phyloP scores from a whole-genome alignment of 2,797 vertebrate species.

The Poeciliopsis gracilis region DNA sequence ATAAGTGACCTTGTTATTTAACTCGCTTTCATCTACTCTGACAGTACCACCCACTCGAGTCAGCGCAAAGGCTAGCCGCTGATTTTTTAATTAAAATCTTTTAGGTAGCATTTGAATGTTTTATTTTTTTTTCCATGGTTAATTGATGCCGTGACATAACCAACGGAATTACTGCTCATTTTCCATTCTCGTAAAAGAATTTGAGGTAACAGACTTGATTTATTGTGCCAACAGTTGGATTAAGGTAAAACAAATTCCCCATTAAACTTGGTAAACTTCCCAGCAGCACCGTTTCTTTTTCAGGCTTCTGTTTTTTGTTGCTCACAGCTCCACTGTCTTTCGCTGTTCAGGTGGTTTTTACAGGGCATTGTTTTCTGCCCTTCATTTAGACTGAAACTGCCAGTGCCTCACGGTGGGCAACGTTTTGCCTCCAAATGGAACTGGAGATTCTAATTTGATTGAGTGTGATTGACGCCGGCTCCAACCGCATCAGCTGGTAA shows the following conservation, averaged over 20 bases:
- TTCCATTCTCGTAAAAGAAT: slow-evolving; percentile 42
- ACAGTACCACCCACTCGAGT: slow-evolving; percentile 24
- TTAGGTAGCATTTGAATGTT: slow-evolving; percentile 32
- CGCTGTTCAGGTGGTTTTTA: slow-evolving; percentile 19
- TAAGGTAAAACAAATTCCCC: slow-evolving; percentile 51
- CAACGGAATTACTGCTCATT: slow-evolving; percentile 57
- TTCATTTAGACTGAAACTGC: slow-evolving; percentile 52
- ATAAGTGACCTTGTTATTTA: slow-evolving; percentile 36
- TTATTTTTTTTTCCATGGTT: slow-evolving; percentile 12
- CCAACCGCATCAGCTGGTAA: slow-evolving; percentile 57
- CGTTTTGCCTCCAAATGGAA: slow-evolving; percentile 58
- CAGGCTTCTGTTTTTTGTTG: slow-evolving; percentile 29
- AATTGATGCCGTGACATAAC: slow-evolving; percentile 48
- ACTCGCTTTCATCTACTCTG: slow-evolving; percentile 15
- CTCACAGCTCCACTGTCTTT: slow-evolving; percentile 15
- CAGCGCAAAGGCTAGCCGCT: slow-evolving; percentile 28
- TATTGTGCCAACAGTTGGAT: slow-evolving; percentile 58
- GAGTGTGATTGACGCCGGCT: slow-evolving; percentile 66
- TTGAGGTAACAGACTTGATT: slow-evolving; percentile 53
- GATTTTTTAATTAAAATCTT: slow-evolving; percentile 45
- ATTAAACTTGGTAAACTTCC: slow-evolving; percentile 48
- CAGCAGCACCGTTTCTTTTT: slow-evolving; percentile 34
- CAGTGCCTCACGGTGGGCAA: slow-evolving; percentile 43
- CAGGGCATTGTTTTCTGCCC: slow-evolving; percentile 35
- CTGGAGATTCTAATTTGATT: slow-evolving; percentile 67